Evolutionary conservation across 2,797 vertebrate species (phyloP).

Genomic region (Malurus leucopterus): DNA sequence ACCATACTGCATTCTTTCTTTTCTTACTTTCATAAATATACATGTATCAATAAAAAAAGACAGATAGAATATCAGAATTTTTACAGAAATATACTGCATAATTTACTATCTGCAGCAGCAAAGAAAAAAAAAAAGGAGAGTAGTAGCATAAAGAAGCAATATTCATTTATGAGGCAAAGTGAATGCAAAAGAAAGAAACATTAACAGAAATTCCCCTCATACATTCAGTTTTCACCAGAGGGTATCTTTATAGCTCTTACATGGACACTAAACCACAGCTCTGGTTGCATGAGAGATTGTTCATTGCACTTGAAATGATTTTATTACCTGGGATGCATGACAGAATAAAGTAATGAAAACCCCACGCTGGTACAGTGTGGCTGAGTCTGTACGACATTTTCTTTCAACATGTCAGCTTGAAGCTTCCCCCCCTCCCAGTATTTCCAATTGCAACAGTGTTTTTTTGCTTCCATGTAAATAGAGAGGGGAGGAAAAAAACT

Average conservation of each 20-base stretch:
- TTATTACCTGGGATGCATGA: neutral
- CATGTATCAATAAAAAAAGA: neutral
- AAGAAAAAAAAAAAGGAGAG: neutral
- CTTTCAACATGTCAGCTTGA: neutral
- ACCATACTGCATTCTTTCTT: neutral
- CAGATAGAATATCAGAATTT: neutral
- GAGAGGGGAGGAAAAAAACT: neutral
- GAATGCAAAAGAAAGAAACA: neutral
- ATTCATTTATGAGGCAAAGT: neutral
- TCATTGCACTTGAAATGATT: slow-evolving; percentile 11
- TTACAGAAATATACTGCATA: neutral
- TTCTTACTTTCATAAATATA: neutral
- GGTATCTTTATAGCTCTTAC: neutral
- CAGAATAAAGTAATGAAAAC: neutral
- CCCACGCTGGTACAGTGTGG: neutral
- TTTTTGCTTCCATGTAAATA: neutral
- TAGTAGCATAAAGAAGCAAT: neutral
- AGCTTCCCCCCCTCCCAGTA: fast-evolving
- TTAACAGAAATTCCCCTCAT: neutral
- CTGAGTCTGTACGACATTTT: neutral
- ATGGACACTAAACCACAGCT: neutral
- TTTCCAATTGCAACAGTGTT: neutral
- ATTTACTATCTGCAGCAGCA: neutral
- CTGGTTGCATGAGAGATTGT: neutral
- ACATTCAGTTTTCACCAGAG: neutral